A percentile compares a stretch with the other conserved stretches of the same genome.
These are phyloP conservation scores for Apis dorsata DNA, from an alignment of 1,140 invertebrate genomes.

Conservation along the genomic window DNA sequence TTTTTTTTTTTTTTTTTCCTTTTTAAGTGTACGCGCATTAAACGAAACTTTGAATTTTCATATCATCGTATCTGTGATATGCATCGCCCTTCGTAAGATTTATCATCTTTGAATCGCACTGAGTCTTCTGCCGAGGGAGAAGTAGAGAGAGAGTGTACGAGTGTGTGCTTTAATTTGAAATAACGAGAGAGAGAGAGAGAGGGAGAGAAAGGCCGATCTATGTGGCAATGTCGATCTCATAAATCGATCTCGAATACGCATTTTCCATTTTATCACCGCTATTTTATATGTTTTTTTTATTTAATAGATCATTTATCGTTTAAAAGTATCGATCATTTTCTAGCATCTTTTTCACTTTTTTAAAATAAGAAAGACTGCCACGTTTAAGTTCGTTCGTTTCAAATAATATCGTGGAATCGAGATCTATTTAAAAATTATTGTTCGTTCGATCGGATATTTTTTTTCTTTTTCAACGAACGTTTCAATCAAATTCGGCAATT, in stretches of 20 bases:
- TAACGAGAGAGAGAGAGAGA: neutral
- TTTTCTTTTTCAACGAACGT: no score
- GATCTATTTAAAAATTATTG: neutral
- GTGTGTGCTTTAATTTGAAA: neutral
- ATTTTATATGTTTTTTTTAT: conserved; percentile 30
- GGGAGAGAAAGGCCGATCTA: conserved; percentile 2
- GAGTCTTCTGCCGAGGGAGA: conserved; percentile 28
- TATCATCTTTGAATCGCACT: conserved; percentile 37
- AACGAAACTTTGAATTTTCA: conserved; percentile 47
- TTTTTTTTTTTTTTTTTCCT: no score
- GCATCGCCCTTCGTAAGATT: conserved; percentile 53
- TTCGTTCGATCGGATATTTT: neutral
- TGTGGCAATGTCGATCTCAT: conserved; percentile 30
- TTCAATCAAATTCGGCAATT: no score
- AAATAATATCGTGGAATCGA: neutral
- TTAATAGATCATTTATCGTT: conserved; percentile 16
- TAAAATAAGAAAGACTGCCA: conserved; percentile 34
- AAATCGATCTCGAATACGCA: conserved; percentile 42
- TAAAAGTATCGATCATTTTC: neutral
- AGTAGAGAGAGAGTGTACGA: neutral
- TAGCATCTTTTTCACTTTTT: neutral
- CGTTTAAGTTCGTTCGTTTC: conserved; percentile 7
- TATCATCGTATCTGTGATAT: conserved; percentile 73
- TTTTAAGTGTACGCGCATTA: conserved; percentile 27
- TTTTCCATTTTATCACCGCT: conserved; percentile 23